These are phyloP conservation scores for Pterocles gutturalis DNA, from an alignment of 2,113 vertebrate species.

Conservation along the genomic window DNA sequence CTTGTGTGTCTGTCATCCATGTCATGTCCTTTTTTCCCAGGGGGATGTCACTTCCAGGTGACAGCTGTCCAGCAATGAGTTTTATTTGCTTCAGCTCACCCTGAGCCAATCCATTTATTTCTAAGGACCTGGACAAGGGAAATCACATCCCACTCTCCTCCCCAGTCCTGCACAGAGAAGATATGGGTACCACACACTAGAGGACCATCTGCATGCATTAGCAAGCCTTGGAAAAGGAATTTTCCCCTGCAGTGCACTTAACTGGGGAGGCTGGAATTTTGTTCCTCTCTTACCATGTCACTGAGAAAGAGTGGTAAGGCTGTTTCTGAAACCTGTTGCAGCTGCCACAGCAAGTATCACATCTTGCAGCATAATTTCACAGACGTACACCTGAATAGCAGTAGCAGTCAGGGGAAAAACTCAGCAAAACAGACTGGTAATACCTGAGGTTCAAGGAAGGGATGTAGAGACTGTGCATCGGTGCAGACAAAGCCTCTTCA, in stretches of 20 bases:
- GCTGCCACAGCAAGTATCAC: not conserved
- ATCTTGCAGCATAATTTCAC: not conserved
- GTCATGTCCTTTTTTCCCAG: not conserved
- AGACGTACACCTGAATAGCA: not conserved
- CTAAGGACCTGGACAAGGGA: not conserved
- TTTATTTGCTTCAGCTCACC: not conserved
- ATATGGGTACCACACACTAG: rapidly evolving
- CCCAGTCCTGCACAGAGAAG: not conserved
- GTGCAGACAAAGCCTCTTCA: not conserved
- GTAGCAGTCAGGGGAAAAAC: not conserved
- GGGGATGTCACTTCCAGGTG: not conserved
- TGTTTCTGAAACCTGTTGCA: not conserved
- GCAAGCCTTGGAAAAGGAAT: not conserved
- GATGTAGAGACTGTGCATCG: not conserved
- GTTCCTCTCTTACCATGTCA: not conserved
- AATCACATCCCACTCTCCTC: not conserved
- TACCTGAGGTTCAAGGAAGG: not conserved
- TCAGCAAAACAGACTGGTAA: not conserved
- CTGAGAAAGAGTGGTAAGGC: not conserved
- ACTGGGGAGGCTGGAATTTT: not conserved
- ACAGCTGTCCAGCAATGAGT: not conserved
- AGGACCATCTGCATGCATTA: not conserved
- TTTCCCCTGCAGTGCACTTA: not conserved
- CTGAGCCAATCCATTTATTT: not conserved
- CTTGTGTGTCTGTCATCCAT: not conserved